Conservation (phyloP, 2,113 vertebrate species). For the Drymodes brunneopygia region DNA sequence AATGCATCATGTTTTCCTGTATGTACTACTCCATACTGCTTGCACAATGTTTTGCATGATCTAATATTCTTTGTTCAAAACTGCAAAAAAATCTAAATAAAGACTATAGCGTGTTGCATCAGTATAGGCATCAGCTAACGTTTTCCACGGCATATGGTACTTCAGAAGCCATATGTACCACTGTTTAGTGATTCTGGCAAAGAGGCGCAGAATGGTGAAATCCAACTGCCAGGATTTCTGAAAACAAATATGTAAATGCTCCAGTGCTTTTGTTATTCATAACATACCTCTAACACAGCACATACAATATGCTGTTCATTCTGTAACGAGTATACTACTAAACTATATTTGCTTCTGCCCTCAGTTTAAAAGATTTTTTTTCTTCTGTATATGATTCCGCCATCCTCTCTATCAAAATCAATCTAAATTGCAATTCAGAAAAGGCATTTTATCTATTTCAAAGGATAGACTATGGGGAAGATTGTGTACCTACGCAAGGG, state of each 20-base stretch:
- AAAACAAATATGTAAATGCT: conserved; percentile 95
- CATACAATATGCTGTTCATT: conserved; percentile 85
- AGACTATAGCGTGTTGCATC: conserved; percentile 81
- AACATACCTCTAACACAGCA: conserved; percentile 83
- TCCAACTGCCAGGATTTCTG: conserved; percentile 91
- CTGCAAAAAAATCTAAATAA: conserved; percentile 81
- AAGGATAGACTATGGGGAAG: background rate
- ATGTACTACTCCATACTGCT: conserved; percentile 66
- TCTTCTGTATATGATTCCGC: background rate
- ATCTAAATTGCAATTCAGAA: background rate
- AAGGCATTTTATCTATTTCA: background rate
- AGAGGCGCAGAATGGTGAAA: conserved; percentile 91
- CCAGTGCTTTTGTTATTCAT: conserved; percentile 91
- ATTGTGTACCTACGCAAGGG: background rate
- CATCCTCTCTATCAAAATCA: background rate
- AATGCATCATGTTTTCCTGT: conserved; percentile 52
- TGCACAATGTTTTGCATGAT: conserved; percentile 80
- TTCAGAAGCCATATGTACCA: conserved; percentile 99
- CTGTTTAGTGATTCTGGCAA: conserved; percentile 99
- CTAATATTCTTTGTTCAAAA: conserved; percentile 81
- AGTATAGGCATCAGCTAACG: conserved; percentile 93
- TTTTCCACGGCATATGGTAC: conserved; percentile 98
- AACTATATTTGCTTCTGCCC: conserved; percentile 59
- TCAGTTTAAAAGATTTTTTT: conserved; percentile 46
- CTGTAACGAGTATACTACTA: conserved; percentile 72